Evolutionary conservation across 1,140 invertebrate genomes (phyloP).

Genomic region (Anthonomus grandis): DNA sequence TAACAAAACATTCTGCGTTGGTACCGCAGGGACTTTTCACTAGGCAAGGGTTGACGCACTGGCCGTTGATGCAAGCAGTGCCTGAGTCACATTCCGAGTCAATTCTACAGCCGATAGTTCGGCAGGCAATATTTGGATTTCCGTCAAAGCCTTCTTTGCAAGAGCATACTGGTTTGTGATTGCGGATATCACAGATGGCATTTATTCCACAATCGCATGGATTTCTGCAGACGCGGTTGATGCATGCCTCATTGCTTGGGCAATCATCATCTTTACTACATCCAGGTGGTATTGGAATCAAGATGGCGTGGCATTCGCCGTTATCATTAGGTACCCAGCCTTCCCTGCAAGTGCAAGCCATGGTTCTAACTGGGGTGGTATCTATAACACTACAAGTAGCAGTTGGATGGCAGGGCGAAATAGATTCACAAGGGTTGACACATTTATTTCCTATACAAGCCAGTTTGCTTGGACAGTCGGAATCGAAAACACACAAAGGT

Average conservation of each 20-base stretch:
- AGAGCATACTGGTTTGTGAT: constrained; percentile 82
- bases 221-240: constrained; percentile 79
- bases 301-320: constrained; percentile 70
- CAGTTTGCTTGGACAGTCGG: constrained; percentile 73
- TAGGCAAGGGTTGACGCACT: constrained; percentile 81
- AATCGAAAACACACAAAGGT: constrained; percentile 73
- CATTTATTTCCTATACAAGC: constrained; percentile 79
- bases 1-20: constrained; percentile 79
- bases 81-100: constrained; percentile 77
- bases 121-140: constrained; percentile 77
- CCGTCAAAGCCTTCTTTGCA: constrained; percentile 80
- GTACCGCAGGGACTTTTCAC: constrained; percentile 73
- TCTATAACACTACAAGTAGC: constrained; percentile 75
- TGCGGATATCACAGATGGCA: constrained; percentile 74
- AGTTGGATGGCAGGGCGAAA: constrained; percentile 68
- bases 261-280: constrained; percentile 79
- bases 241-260: constrained; percentile 70
- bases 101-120: constrained; percentile 70
- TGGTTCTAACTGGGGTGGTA: constrained; percentile 75
- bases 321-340: constrained; percentile 74
- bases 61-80: constrained; percentile 77
- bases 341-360: constrained; percentile 81
- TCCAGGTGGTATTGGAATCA: constrained; percentile 64
- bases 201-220: constrained; percentile 85
- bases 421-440: constrained; percentile 70